A percentile compares a stretch with the other conserved stretches of the same genome.
These are phyloP conservation scores for Halcyon chelicuti DNA, from an alignment of 2,797 vertebrate species.

Conservation along the genomic window DNA sequence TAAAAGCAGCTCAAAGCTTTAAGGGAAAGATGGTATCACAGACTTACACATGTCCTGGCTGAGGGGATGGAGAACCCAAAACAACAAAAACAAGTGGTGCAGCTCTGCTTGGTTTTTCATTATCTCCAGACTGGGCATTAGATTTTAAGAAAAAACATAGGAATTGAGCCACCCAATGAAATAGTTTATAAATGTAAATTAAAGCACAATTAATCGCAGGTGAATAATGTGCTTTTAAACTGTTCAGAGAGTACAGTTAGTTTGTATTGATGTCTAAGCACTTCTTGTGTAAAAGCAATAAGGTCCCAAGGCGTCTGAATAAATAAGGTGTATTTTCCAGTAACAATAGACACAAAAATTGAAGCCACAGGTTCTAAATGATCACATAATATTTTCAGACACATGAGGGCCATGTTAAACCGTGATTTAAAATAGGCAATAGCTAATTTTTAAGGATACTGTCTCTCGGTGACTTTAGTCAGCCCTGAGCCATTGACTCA, in stretches of 20 bases:
- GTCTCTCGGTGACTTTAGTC: background rate
- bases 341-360: background rate
- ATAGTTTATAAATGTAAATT: background rate
- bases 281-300: background rate
- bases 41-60: background rate
- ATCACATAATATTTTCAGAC: background rate
- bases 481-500: background rate
- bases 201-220: background rate
- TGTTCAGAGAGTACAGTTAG: background rate
- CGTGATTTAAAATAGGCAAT: background rate
- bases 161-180: background rate
- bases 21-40: background rate
- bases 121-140: background rate
- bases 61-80: background rate
- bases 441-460: background rate
- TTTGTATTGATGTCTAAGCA: background rate
- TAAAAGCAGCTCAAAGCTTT: background rate
- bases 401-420: background rate
- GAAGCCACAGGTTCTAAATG: background rate
- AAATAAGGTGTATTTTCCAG: background rate
- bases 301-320: background rate
- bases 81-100: background rate
- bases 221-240: background rate
- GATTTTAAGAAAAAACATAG: background rate
- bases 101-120: background rate